Percentiles rank a stretch among this genome's conserved stretches.
Evolutionary conservation across 2,888 invertebrate genomes (phyloP).

Genomic region (Halictus quadricinctus): DNA sequence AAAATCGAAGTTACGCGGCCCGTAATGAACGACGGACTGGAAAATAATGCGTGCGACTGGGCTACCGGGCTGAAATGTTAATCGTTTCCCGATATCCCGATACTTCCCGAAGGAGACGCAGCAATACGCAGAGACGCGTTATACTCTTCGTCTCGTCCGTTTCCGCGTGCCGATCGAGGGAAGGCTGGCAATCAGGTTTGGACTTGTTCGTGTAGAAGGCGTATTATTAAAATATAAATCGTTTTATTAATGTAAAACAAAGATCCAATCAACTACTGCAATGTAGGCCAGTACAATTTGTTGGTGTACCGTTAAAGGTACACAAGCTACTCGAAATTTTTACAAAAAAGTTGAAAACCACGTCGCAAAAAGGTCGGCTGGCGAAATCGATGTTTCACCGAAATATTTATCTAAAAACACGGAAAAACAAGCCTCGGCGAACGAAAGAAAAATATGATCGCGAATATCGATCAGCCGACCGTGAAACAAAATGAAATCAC

Average conservation of each 20-base stretch:
- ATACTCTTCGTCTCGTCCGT: background rate
- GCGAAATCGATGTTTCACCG: background rate
- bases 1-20: background rate
- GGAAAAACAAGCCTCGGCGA: background rate
- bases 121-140: background rate
- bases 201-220: too few species aligned
- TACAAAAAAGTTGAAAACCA: background rate
- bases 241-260: background rate
- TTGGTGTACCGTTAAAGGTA: background rate
- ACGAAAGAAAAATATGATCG: background rate
- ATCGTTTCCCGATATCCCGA: background rate
- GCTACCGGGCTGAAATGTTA: background rate
- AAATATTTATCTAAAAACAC: background rate
- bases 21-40: slow-evolving; percentile 1
- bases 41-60: slow-evolving; percentile 4
- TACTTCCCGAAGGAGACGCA: background rate
- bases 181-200: background rate
- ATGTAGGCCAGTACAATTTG: background rate
- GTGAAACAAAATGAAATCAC: background rate
- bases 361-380: background rate
- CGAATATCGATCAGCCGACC: background rate
- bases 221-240: background rate
- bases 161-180: background rate
- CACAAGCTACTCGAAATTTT: background rate
- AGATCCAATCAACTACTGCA: background rate